Evolutionary conservation across 2,888 invertebrate species (phyloP), one percentile per base, ranked within the genome.

Genomic region (Frankliniella fusca): DNA sequence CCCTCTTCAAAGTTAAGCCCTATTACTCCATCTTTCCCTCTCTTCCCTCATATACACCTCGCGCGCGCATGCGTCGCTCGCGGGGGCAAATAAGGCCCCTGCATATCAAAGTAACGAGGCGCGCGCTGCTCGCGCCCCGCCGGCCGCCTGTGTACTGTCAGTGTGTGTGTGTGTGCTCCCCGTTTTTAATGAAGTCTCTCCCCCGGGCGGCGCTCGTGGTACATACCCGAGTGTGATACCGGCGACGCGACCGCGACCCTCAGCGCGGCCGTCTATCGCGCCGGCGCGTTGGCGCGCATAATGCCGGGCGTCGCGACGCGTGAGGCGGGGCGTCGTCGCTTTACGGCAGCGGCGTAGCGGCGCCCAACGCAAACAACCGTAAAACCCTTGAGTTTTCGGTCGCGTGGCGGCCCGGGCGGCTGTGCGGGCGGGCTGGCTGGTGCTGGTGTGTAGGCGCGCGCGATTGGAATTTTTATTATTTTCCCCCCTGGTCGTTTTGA

Each of bases 241-340:
- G 70, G 3, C 23, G 70, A 70, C 23, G 23, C 54, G 54, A 9
- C 10, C 2, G 15, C 10, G 54, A 18, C 54, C 10, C 15, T n/a
- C 61, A 18, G 11, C 5, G 38, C 38, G 38, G 38, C 54, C 54
- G 54, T 54, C 54, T 54, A 15, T 54, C 70, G 12, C 70, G 27
- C 9, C 11, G n/a, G 70, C 70, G 70, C 70, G 70, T 27, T 76
- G 70, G 27, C 70, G 27, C 70, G 70, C 70, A 76, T 76, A 76
- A 76, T 76, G 70, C 0, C 9, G 38, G 38, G 38, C 38, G 38
- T 38, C 38, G 38, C 38, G 38, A 38, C 38, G 38, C 38, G 38
- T 38, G 38, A 38, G 38, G 38, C 38, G 38, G 5, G 38, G 38
- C 61, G 61, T n/a, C 61, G 61, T n/a, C 18, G 61, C 61, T 10